phyloP scores from a whole-genome alignment of 2,797 vertebrate genomes.

The Melanotaenia trifasciata region DNA sequence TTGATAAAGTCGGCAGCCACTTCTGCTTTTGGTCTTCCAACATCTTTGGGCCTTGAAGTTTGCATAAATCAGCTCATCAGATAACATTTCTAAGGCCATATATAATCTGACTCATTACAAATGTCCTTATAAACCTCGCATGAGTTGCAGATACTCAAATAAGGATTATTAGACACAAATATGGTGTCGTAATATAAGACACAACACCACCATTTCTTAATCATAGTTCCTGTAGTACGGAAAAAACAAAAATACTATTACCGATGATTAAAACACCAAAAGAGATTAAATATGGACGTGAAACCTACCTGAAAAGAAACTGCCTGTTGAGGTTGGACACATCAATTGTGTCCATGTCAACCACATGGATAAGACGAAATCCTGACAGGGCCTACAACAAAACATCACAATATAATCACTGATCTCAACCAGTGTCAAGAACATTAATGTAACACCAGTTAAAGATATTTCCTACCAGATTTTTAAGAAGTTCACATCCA shows the following conservation, averaged over 20 bases:
- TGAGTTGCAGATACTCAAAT: background rate
- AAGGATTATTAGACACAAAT: background rate
- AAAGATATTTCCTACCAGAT: conserved; percentile 86
- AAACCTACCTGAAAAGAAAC: conserved; percentile 95
- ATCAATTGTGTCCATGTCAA: conserved; percentile 99
- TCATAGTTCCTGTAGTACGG: background rate
- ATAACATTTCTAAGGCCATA: background rate
- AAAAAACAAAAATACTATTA: background rate
- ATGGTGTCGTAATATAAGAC: background rate
- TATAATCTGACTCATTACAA: background rate
- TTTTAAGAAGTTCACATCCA: conserved; percentile 97
- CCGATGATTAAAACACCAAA: background rate
- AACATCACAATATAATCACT: conserved; percentile 18
- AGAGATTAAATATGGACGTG: background rate
- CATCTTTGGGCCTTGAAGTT: conserved; percentile 89
- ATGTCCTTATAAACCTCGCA: background rate
- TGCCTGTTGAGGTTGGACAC: conserved; percentile 98
- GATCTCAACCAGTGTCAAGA: background rate
- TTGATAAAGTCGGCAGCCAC: conserved; percentile 96
- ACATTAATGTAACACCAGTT: background rate
- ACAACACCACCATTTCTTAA: background rate
- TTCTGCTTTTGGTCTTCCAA: conserved; percentile 95
- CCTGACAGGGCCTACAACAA: conserved; percentile 91
- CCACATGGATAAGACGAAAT: conserved; percentile 96
- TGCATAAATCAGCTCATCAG: background rate